Base-by-base conservation (phyloP, 1,140 invertebrate species). In the Thrips palmi region DNA sequence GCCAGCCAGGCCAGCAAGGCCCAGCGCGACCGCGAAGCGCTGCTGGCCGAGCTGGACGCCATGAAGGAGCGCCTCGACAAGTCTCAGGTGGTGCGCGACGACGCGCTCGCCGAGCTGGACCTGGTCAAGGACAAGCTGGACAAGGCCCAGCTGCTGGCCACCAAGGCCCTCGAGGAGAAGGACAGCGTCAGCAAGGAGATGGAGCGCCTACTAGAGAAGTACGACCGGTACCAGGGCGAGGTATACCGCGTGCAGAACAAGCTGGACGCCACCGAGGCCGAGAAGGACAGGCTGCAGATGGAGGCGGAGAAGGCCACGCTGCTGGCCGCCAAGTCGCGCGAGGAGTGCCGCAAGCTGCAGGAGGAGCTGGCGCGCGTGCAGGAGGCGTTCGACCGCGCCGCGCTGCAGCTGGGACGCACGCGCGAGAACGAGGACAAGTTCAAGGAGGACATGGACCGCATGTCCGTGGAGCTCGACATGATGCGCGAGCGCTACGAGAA, bases 351-450 rank as follows among this genome's bases (percentile, higher is more conserved):
- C 11, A 85, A 85, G 52, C 54, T 82, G 2, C 80, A 86, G 57
- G 85, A 89, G 45, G 85, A 92, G 51, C 59, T 80, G 32, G 65
- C 78, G 25, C 70, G 78, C 25, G 54, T 86, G 15, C 80, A 87
- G 53, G 85, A 92, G 57, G 71, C 85, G 58, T 86, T 86, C 53
- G 85, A 91, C 48, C 64, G 85, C 27, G 73, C 82, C 1, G 71
- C 78, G 5, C 59, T 88, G 25, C 84, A 91, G 51, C 60, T 91
- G 1, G 74, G 71, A 34, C 68, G 86, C 47, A 74, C 79, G 17
- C 86, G 88, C 54, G 87, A 92, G 53, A 69, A 75, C 47, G 87
- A 92, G 62, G 86, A 91, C 45, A 89, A 91, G 53, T 74, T 80
- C 7, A 85, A 87, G 53, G 80, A 83, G 50, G 84, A 88, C 46